phyloP scores from a whole-genome alignment of 2,797 vertebrate species.

The Tamandua tetradactyla region DNA sequence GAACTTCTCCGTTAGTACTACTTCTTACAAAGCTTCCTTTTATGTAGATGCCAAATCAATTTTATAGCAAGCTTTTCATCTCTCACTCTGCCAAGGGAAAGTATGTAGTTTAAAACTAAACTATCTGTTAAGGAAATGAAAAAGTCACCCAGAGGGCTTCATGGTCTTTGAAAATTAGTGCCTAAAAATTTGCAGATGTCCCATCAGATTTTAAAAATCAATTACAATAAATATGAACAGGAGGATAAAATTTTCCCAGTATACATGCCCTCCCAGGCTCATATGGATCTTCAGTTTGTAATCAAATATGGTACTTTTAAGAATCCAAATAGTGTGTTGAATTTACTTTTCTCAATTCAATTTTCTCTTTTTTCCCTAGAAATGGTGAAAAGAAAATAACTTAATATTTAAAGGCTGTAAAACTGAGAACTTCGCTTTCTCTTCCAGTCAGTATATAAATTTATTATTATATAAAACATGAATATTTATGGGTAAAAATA shows the following conservation, averaged over 20 bases:
- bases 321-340: not conserved
- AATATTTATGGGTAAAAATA: not conserved
- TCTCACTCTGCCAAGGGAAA: conserved; percentile 68
- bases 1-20: conserved; percentile 30
- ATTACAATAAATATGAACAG: conserved; percentile 72
- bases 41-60: conserved; percentile 75
- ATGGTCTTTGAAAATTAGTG: conserved; percentile 76
- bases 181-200: conserved; percentile 79
- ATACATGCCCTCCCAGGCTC: not conserved
- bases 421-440: not conserved
- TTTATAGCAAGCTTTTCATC: conserved; percentile 81
- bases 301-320: conserved; percentile 55
- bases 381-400: not conserved
- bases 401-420: not conserved
- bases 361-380: not conserved
- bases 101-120: conserved; percentile 78
- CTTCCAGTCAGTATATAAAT: not conserved
- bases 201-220: conserved; percentile 67
- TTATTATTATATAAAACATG: not conserved
- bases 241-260: conserved; percentile 67
- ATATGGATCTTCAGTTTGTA: conserved; percentile 62
- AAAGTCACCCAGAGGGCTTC: conserved; percentile 68
- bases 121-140: conserved; percentile 79
- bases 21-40: conserved; percentile 62
- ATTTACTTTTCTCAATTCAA: conserved; percentile 17